A percentile compares a stretch with the other conserved stretches of the same genome.
These are phyloP conservation scores for Subacronicta megacephala DNA, from an alignment of 2,888 invertebrate genomes.

Conservation along the genomic window DNA sequence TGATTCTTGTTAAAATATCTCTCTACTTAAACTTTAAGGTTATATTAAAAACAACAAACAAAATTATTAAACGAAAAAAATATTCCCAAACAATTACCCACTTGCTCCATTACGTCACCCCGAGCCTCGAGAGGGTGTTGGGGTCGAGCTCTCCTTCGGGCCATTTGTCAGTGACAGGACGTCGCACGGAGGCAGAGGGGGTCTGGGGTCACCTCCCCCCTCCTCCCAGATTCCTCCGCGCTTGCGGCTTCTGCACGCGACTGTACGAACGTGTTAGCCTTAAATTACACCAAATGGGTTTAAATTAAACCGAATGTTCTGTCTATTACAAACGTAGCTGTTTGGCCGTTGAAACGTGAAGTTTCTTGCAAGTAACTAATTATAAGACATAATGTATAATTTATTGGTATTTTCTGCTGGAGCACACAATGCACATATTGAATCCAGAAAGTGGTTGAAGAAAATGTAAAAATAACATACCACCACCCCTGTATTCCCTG, in stretches of 20 bases:
- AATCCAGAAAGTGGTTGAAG: no score
- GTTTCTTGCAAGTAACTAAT: background rate
- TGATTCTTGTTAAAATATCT: no score
- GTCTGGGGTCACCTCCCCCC: constrained; percentile 42
- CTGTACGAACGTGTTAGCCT: constrained; percentile 75
- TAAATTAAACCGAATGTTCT: constrained; percentile 56
- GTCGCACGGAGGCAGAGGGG: constrained; percentile 68
- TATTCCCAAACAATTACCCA: constrained; percentile 17
- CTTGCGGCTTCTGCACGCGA: constrained; percentile 78
- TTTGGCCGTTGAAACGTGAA: constrained; percentile 18
- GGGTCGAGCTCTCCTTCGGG: constrained; percentile 87
- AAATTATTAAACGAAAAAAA: no score
- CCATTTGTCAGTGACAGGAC: constrained; percentile 90
- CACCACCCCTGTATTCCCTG: no score
- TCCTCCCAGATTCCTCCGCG: constrained; percentile 72
- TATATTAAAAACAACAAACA: no score
- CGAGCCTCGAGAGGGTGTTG: constrained; percentile 80
- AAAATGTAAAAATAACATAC: no score
- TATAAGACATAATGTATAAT: no score
- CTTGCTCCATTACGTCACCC: constrained; percentile 55
- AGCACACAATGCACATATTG: no score
- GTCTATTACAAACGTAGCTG: constrained; percentile 55
- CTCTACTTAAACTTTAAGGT: no score
- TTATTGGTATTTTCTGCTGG: no score
- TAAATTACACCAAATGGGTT: constrained; percentile 67